phyloP scores from a whole-genome alignment of 2,888 invertebrate species.

The Lithophane ornitopus region DNA sequence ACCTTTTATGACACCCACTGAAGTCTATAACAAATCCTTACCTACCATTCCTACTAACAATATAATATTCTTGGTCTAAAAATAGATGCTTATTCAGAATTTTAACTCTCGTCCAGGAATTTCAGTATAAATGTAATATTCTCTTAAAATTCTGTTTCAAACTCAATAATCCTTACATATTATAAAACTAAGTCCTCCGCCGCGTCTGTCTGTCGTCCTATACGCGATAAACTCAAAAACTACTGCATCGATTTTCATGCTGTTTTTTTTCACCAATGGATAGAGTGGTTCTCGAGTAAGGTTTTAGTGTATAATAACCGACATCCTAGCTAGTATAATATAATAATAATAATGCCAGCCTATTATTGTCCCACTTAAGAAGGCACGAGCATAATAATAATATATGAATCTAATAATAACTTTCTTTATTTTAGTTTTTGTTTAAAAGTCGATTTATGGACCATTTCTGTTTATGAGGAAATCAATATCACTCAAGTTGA shows the following conservation, averaged over 20 bases:
- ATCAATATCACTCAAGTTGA: neutral
- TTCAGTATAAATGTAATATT: neutral
- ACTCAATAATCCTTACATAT: no score
- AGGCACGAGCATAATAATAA: no score
- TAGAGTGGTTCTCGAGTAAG: no score
- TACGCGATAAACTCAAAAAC: no score
- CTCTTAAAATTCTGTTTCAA: neutral
- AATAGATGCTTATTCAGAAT: neutral
- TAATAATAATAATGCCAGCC: no score
- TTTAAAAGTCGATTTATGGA: no score
- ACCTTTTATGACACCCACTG: neutral
- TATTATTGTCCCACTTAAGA: neutral
- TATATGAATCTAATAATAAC: neutral
- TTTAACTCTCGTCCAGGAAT: conserved; percentile 16
- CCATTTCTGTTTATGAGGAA: neutral
- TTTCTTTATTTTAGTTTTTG: neutral
- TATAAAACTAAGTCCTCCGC: no score
- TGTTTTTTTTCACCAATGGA: no score
- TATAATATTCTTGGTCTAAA: neutral
- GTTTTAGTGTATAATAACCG: no score
- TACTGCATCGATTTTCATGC: no score
- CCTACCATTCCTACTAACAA: neutral
- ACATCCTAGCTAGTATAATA: neutral
- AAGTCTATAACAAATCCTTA: neutral
- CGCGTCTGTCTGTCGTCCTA: no score